Conservation (phyloP, 2,113 vertebrate genomes). For the Pelmatolapia mariae region DNA sequence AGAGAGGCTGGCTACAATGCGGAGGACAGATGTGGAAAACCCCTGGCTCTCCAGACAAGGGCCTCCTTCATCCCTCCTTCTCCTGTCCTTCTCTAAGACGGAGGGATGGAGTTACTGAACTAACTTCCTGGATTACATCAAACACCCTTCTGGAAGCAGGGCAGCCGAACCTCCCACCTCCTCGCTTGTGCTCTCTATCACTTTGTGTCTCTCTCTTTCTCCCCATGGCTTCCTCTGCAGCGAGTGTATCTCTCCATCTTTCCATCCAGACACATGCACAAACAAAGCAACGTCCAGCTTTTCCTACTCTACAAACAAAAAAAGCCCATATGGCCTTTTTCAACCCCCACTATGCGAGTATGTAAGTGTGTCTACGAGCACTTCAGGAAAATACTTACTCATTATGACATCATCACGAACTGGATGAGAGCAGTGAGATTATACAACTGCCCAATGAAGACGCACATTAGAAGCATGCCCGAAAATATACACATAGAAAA, state of each 20-base stretch:
- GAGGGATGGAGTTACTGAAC: conserved; percentile 75
- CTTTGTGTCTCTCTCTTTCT: not conserved
- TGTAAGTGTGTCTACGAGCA: not conserved
- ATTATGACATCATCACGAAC: not conserved
- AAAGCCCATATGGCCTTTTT: not conserved
- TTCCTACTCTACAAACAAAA: not conserved
- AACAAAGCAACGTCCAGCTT: conserved; percentile 30
- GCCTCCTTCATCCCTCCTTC: conserved; percentile 71
- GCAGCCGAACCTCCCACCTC: conserved; percentile 11
- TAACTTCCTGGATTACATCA: conserved; percentile 81
- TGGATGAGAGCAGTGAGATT: not conserved
- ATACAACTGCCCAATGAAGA: not conserved
- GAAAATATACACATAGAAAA: not conserved
- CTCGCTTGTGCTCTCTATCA: not conserved
- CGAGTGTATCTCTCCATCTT: conserved; percentile 32
- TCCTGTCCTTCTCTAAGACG: conserved; percentile 61
- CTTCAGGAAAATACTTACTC: not conserved
- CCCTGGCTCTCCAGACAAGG: conserved; percentile 75
- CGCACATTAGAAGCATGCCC: not conserved
- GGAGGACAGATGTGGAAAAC: conserved; percentile 80
- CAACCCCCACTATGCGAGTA: not conserved
- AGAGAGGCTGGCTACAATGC: conserved; percentile 74
- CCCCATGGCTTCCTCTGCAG: conserved; percentile 19
- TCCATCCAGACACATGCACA: conserved; percentile 35
- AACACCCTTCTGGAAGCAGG: conserved; percentile 57